phyloP scores from a whole-genome alignment of 2,113 vertebrate genomes.

The Labrus mixtus region DNA sequence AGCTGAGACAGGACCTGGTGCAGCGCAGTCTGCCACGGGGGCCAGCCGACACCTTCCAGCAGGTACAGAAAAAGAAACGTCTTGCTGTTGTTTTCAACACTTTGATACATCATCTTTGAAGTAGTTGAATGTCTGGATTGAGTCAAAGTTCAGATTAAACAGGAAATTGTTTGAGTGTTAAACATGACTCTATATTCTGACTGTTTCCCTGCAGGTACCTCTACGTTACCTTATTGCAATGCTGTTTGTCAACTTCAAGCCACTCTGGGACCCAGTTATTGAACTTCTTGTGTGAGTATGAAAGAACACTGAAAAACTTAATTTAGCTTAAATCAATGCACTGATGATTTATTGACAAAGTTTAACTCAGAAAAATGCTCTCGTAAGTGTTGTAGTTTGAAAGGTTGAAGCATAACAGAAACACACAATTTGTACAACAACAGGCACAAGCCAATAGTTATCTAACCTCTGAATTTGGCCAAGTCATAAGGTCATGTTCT shows the following conservation, averaged over 20 bases:
- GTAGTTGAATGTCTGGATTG: not conserved
- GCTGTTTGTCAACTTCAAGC: constrained; percentile 95
- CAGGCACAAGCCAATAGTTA: too few relatives aligned
- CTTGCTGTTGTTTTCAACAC: not conserved
- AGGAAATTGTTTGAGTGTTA: not conserved
- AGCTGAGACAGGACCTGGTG: constrained; percentile 91
- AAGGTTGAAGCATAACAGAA: too few relatives aligned
- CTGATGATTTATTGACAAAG: too few relatives aligned
- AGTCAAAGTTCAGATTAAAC: not conserved
- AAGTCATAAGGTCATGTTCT: too few relatives aligned
- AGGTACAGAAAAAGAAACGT: constrained; percentile 78
- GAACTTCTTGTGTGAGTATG: constrained; percentile 92
- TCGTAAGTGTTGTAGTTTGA: too few relatives aligned
- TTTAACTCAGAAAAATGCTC: too few relatives aligned
- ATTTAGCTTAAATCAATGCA: too few relatives aligned
- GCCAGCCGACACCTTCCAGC: constrained; percentile 78
- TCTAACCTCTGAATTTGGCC: too few relatives aligned
- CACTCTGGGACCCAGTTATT: constrained; percentile 94
- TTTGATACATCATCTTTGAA: not conserved
- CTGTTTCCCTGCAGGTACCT: constrained; percentile 86
- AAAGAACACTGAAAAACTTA: not conserved
- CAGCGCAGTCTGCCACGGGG: constrained; percentile 83
- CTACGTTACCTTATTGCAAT: constrained; percentile 94
- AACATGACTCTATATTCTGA: not conserved
- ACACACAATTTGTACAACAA: too few relatives aligned